phyloP scores from a whole-genome alignment of 2,113 vertebrate genomes.

The Corynorhinus townsendii region DNA sequence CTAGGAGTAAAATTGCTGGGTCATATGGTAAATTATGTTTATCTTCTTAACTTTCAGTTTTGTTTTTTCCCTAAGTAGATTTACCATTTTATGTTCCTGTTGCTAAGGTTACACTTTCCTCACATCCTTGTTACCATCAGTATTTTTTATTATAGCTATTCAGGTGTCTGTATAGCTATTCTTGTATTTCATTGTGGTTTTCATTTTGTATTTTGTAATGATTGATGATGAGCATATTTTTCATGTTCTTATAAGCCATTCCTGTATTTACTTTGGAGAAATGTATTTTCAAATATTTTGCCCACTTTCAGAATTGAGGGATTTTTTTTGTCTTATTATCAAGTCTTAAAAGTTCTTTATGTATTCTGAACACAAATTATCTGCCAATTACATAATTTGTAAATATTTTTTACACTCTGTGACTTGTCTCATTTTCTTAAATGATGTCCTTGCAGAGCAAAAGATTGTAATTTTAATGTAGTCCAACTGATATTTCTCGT shows the following conservation, averaged over 20 bases:
- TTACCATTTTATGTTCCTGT: background rate
- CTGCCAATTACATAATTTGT: background rate
- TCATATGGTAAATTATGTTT: background rate
- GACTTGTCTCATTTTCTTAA: background rate
- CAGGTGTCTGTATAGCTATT: background rate
- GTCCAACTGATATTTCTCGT: background rate
- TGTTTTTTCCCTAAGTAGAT: background rate
- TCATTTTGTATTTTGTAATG: background rate
- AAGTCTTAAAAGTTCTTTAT: background rate
- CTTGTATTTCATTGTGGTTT: background rate
- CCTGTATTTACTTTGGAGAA: background rate
- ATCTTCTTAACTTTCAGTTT: slow-evolving; percentile 6
- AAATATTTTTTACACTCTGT: background rate
- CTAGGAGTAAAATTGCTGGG: background rate
- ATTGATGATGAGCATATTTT: slow-evolving; percentile 1
- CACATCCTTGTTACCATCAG: background rate
- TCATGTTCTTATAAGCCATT: background rate
- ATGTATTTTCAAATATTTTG: slow-evolving; percentile 8
- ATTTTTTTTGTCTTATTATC: background rate
- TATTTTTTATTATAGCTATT: slow-evolving; percentile 2
- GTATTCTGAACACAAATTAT: slow-evolving; percentile 17
- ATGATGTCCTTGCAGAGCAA: background rate
- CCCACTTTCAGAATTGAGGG: background rate
- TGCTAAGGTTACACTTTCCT: background rate
- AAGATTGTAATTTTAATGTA: slow-evolving; percentile 14